A percentile compares a stretch with the other conserved stretches of the same genome.
phyloP scores from a whole-genome alignment of 2,113 vertebrate genomes.

The Terrapene triunguis region DNA sequence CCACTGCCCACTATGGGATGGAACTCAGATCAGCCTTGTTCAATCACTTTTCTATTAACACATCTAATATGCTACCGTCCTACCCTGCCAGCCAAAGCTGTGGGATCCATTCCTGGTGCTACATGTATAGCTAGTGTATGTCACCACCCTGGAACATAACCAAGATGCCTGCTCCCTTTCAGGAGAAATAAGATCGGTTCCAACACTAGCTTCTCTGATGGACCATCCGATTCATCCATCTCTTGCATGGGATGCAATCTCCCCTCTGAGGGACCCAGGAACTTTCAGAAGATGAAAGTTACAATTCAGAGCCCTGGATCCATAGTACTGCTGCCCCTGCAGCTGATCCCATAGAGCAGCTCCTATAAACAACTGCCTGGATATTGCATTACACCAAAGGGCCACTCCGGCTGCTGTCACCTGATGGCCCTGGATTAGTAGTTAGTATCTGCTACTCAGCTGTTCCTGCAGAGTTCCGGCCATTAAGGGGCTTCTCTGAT shows the following conservation, averaged over 20 bases:
- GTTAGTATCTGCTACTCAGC: neutral
- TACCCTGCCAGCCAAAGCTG: neutral
- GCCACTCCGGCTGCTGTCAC: neutral
- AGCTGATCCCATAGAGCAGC: neutral
- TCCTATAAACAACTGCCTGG: neutral
- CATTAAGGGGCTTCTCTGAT: neutral
- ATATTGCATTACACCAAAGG: neutral
- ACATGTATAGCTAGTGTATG: neutral
- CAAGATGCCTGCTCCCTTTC: neutral
- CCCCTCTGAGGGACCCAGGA: neutral
- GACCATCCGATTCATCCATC: neutral
- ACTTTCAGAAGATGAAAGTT: neutral
- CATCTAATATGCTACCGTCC: neutral
- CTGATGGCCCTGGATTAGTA: neutral
- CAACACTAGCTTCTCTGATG: too few relatives aligned
- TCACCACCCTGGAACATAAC: neutral
- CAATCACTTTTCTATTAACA: neutral
- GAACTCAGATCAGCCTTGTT: neutral
- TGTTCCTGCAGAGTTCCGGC: neutral
- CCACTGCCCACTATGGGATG: neutral
- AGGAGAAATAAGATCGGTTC: neutral
- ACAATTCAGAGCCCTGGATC: neutral
- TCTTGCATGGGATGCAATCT: neutral
- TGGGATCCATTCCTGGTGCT: neutral
- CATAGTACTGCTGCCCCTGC: neutral